phyloP scores from a whole-genome alignment of 2,888 invertebrate species.

The Orthosia gracilis region DNA sequence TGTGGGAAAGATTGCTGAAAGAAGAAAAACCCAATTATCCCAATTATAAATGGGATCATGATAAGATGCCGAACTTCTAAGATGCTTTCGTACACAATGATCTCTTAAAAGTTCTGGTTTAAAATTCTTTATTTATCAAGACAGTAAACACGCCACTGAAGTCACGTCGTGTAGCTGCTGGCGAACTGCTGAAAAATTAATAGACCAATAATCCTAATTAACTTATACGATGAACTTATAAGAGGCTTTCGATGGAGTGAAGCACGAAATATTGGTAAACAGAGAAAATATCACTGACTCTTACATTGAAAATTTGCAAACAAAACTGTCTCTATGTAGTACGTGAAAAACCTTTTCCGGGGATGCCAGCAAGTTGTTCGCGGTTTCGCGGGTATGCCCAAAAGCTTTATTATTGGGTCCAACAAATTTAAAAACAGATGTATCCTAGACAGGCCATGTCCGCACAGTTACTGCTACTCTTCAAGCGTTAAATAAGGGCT shows the following conservation, averaged over 20 bases:
- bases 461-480: background rate
- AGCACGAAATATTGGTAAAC: background rate
- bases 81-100: too few relatives aligned
- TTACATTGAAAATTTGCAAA: background rate
- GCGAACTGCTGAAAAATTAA: background rate
- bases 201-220: background rate
- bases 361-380: too few relatives aligned
- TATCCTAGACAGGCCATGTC: background rate
- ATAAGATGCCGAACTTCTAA: too few relatives aligned
- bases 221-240: too few relatives aligned
- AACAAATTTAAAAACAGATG: background rate
- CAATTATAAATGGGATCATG: too few relatives aligned
- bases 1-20: too few relatives aligned
- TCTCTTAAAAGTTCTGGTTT: too few relatives aligned
- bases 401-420: constrained; percentile 3
- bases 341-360: too few relatives aligned
- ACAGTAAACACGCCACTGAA: background rate
- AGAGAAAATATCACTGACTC: background rate
- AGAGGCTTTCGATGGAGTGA: background rate
- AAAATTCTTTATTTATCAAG: background rate
- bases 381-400: background rate
- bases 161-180: background rate
- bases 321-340: too few relatives aligned
- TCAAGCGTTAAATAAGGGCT: background rate
- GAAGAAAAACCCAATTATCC: too few relatives aligned